Base-by-base conservation (phyloP, 2,797 vertebrate species). In the Spinus olivaceus region DNA sequence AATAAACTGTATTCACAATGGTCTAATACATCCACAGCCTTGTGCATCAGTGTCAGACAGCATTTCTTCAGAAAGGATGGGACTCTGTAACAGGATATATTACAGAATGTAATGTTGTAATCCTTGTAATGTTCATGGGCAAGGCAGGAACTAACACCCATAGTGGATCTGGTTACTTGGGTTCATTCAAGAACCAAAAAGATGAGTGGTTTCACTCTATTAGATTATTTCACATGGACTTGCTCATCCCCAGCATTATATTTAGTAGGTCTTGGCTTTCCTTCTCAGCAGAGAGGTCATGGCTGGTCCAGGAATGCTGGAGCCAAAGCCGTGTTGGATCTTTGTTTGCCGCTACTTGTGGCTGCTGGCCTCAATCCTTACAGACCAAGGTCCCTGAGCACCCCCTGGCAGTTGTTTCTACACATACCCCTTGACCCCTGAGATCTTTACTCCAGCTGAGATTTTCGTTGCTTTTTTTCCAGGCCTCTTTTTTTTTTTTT, bases 381-480 rank as follows among this genome's bases (percentile, higher is more conserved):
- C 39, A 59, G 49, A 72, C n/a, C 32, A 24, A 81, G 35, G 81
- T 64, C 53, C 42, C 87, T 64, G 57, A 86, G 79, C 89, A 81
- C 69, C 61, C 85, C 74, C 57, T 91, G 76, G 60, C 76, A 65
- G 81, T 78, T n/a, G 2, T 74, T 92, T 54, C 50, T 35, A 57
- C n/a, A 25, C 14, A 60, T 30, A 44, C 8, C 9, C 27, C 5
- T 11, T 73, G 33, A 67, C 64, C 51, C 56, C 46, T 39, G 60
- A 35, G n/a, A 65, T 81, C 64, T 24, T 91, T 53, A 23, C 33
- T 78, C 12, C 67, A 61, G 74, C 46, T 77, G 39, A 25, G 56
- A 80, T 85, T 94, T 96, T 89, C 41, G 41, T 39, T 57, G 37
- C 69, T 46, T 74, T 73, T 14, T 81, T 85, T 91, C 56, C 30